Evolutionary conservation across 2,797 vertebrate genomes (phyloP), one percentile per base, ranked within the genome.

Genomic region (Sarcophilus harrisii): DNA sequence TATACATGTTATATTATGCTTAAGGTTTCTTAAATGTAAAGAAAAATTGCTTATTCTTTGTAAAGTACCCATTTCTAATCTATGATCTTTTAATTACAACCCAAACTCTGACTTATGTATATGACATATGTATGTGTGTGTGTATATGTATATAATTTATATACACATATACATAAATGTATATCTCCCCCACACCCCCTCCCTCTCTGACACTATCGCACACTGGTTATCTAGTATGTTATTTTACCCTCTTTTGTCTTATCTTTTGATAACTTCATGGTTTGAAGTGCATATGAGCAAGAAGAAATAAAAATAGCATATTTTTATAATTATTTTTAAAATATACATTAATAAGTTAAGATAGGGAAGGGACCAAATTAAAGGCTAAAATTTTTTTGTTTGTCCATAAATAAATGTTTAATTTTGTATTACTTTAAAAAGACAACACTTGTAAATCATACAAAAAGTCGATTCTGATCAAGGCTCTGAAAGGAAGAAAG

Each of bases 251-350:
- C 73, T 27, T 81, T 45, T 81, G 18, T 81, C 73, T 81, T 45
- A 90, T 93, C 28, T 91, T 59, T 93, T 52, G 92, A 60, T 30
- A 57, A 24, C n/a, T 91, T 87, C 59, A 58, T 52, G 38, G 3
- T 94, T 14, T 90, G 66, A 81, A 95, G 38, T 58, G 4, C 32
- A 29, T 57, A 54, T 92, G 58, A 90, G 6, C 87, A 93, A 95
- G 62, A 95, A 90, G 95, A 87, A 45, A 30, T 49, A 30, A 87
- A 21, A 81, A 10, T n/a, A 45, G n/a, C 2, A 24, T 45, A 38
- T 21, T 38, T 38, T 45, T 27, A 87, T 38, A 21, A 87, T 45
- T 45, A 81, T 27, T 38, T 27, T 87, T 87, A 18, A 45, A 66
- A 3, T 9, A 45, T 49, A 8, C 14, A 13, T 21, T 27, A 45